Evolutionary conservation across 2,888 invertebrate species (phyloP).

Genomic region (Parochlus steinenii): DNA sequence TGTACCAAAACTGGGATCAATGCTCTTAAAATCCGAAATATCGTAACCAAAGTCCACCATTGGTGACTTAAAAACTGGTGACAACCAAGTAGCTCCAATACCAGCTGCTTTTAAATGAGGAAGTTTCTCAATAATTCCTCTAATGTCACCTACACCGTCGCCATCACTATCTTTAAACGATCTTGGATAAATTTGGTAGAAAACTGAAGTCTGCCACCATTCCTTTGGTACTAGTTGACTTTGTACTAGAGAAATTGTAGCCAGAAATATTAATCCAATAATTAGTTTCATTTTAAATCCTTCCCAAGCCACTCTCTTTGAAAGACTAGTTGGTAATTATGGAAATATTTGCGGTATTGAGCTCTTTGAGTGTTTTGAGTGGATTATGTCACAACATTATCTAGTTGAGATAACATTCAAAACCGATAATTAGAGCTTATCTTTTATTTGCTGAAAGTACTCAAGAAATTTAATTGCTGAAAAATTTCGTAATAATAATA

Average conservation of each 20-base stretch:
- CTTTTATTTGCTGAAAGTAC: too few species aligned
- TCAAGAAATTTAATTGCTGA: too few species aligned
- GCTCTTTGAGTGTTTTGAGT: too few species aligned
- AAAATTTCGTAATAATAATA: too few species aligned
- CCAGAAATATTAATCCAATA: slow-evolving; percentile 61
- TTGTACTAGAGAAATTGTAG: slow-evolving; percentile 57
- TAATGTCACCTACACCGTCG: slow-evolving; percentile 15
- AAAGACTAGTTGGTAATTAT: too few species aligned
- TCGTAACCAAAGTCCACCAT: slow-evolving; percentile 51
- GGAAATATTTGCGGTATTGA: too few species aligned
- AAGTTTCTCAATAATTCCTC: slow-evolving; percentile 36
- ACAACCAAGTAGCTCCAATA: slow-evolving; percentile 41
- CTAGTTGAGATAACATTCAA: too few species aligned
- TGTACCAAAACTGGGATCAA: slow-evolving; percentile 40
- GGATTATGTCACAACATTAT: too few species aligned
- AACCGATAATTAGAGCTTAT: too few species aligned
- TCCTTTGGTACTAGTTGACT: slow-evolving; percentile 35
- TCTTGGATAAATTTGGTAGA: slow-evolving; percentile 42
- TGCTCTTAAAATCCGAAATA: slow-evolving; percentile 36
- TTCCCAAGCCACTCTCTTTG: too few species aligned
- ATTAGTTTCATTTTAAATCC: background rate
- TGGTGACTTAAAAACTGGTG: slow-evolving; percentile 45
- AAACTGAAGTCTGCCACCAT: slow-evolving; percentile 13
- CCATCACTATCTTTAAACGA: slow-evolving; percentile 56
- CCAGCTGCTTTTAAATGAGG: slow-evolving; percentile 37